Evolutionary conservation across 2,888 invertebrate species (phyloP).

Genomic region (Ophioninae sp.): DNA sequence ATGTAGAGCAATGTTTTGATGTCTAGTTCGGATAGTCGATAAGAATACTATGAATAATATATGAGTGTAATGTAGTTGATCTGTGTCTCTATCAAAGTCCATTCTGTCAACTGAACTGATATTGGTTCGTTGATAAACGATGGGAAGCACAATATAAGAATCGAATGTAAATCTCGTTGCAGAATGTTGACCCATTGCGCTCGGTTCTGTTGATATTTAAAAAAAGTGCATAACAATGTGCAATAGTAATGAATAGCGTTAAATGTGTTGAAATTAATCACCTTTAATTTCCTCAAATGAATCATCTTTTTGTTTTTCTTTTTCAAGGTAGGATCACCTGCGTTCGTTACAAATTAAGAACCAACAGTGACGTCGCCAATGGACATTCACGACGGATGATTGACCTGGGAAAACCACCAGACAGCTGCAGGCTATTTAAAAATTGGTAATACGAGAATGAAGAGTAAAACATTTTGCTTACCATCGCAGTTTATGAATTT

Average conservation of each 20-base stretch:
- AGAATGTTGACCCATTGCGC: conserved; percentile 29
- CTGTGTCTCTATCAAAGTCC: background rate
- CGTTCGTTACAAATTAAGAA: background rate
- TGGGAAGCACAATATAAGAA: background rate
- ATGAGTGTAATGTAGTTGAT: no score
- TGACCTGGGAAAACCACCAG: conserved; percentile 43
- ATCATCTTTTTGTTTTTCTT: background rate
- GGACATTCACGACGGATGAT: background rate
- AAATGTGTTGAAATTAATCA: background rate
- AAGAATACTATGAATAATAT: no score
- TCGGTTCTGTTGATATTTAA: background rate
- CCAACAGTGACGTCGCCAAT: background rate
- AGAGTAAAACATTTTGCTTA: background rate
- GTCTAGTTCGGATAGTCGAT: no score
- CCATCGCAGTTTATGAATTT: no score
- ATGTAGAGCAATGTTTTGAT: no score
- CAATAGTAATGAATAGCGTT: background rate
- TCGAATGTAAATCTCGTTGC: background rate
- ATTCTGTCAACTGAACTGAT: conserved; percentile 13
- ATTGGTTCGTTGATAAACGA: conserved; percentile 5
- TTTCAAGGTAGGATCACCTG: background rate
- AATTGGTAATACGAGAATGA: conserved; percentile 23
- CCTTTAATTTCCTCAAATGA: background rate
- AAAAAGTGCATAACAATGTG: background rate
- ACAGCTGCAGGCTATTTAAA: conserved; percentile 23